Evolutionary conservation across 1,140 invertebrate species (phyloP), one percentile per base, ranked within the genome.

Genomic region (Neodiprion virginianus): DNA sequence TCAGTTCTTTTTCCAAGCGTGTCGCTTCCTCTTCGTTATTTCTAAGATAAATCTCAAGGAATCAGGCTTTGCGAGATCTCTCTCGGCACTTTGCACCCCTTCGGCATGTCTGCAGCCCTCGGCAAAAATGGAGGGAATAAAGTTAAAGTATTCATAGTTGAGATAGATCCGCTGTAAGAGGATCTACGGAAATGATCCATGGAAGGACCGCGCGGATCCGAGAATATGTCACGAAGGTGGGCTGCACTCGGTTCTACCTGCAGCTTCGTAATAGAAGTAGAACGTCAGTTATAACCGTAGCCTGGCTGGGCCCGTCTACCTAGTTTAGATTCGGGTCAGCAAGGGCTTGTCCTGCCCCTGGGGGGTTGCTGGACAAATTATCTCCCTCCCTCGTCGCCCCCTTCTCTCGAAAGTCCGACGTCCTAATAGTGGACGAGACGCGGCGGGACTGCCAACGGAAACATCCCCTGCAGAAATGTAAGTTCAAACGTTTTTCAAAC

Each of bases 241-340:
- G 28, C 1, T 40, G 28, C 28, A 40, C 28, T 40, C 28, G 5
- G 2, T 40, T 40, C 5, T 40, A 2, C 28, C 61, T 14, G 4
- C 61, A 17, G 61, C 61, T 1, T 14, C 12, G 17, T 65, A 4
- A 4, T 21, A 1, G 17, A 21, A 1, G 17, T 65, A 65, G 61
- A 65, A 17, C 4, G 61, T 7, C 12, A 65, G 12, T 65, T 14
- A 72, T 80, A 77, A 76, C 74, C 80, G 80, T 83, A n/a, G 12
- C 28, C 28, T 71, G 77, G 77, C 81, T 40, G 28, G 28, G 11
- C 53, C 11, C 53, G 53, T 61, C 53, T 61, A 81, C 65, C 84
- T 86, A 81, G 78, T 87, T 85, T 77, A 82, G 80, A 87, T 86
- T 86, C 86, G 83, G 82, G 80, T 86, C 86, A 86, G 85, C 79